Conservation (phyloP, 2,888 invertebrate genomes). For the Ganaspis brasiliensis region DNA sequence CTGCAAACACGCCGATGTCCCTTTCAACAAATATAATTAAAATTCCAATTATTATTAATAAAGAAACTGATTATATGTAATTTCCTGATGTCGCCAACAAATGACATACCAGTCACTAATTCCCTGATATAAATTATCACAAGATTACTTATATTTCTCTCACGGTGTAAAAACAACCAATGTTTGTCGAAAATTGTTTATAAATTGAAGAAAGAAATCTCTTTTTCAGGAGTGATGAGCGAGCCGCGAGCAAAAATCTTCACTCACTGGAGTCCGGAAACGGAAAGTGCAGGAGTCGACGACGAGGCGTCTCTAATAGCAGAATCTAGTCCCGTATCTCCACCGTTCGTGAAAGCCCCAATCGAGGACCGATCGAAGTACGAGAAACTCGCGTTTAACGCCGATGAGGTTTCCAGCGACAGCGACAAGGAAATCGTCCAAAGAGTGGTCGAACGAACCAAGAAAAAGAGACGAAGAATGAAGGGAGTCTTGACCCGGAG, state of each 20-base stretch:
- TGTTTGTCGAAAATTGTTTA: too few species aligned
- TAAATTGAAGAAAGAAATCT: too few species aligned
- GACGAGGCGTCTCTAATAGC: constrained; percentile 80
- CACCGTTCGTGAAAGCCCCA: constrained; percentile 84
- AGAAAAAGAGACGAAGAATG: constrained; percentile 78
- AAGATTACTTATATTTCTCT: too few species aligned
- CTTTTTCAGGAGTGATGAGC: constrained; percentile 70
- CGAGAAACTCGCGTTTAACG: constrained; percentile 86
- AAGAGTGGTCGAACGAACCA: constrained; percentile 74
- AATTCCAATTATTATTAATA: too few species aligned
- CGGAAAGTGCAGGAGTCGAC: constrained; percentile 71
- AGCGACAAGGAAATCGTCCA: constrained; percentile 78
- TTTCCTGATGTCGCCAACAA: too few species aligned
- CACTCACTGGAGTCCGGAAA: constrained; percentile 72
- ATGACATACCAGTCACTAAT: too few species aligned
- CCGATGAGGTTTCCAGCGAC: constrained; percentile 82
- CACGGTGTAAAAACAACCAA: too few species aligned
- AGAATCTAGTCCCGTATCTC: constrained; percentile 78
- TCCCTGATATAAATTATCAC: too few species aligned
- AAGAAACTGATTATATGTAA: too few species aligned
- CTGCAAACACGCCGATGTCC: too few species aligned
- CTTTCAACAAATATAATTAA: too few species aligned
- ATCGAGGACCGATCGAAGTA: constrained; percentile 89
- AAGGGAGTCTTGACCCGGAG: constrained; percentile 68
- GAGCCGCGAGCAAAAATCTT: constrained; percentile 65